These are phyloP conservation scores for Falco cherrug DNA, from an alignment of 2,797 vertebrate species.

Conservation along the genomic window DNA sequence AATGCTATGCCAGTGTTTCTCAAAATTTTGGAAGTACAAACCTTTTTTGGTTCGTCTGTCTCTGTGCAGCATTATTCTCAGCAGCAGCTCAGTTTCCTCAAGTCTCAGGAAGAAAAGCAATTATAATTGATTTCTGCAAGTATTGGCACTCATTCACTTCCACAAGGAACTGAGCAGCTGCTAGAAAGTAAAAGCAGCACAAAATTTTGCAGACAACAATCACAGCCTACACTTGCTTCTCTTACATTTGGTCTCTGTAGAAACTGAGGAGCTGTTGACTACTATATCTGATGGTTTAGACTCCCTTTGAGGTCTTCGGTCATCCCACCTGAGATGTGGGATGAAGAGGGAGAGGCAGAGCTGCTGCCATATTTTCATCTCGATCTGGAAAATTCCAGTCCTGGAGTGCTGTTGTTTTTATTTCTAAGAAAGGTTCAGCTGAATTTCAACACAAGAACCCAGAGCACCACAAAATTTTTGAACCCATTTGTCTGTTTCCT, in stretches of 20 bases:
- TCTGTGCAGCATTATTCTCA: neutral
- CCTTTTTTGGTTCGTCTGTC: slow-evolving; percentile 27
- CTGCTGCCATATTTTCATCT: neutral
- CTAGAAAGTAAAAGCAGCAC: neutral
- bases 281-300: neutral
- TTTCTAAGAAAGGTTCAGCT: neutral
- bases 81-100: neutral
- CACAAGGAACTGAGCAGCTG: slow-evolving; percentile 46
- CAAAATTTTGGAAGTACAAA: neutral
- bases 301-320: neutral
- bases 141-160: slow-evolving; percentile 8
- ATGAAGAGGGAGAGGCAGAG: neutral
- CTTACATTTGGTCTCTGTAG: neutral
- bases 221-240: neutral
- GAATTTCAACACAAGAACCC: neutral
- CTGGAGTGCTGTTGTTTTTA: neutral
- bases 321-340: neutral
- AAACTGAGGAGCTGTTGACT: neutral
- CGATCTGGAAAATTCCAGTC: neutral
- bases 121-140: slow-evolving; percentile 26
- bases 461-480: neutral
- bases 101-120: slow-evolving; percentile 33
- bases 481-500: neutral
- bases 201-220: slow-evolving; percentile 9
- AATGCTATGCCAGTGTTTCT: neutral